A percentile compares a stretch with the other conserved stretches of the same genome.
These are phyloP conservation scores for Mobula hypostoma DNA, from an alignment of 2,113 vertebrate genomes.

Conservation along the genomic window DNA sequence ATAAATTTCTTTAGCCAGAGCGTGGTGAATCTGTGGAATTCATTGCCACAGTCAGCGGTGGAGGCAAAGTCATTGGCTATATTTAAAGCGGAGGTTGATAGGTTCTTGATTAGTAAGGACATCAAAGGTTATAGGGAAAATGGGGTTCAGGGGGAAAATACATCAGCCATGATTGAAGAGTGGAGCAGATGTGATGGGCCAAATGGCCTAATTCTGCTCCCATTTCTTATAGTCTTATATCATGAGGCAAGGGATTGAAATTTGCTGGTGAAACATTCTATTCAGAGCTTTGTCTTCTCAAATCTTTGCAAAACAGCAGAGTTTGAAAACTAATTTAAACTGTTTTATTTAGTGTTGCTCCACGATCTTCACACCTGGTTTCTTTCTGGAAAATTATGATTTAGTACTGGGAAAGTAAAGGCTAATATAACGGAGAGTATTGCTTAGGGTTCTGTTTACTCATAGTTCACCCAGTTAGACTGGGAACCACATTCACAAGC, in stretches of 20 bases:
- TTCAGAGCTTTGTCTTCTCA: background rate
- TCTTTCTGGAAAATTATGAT: background rate
- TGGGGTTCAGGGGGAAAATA: too few species aligned
- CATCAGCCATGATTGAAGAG: too few species aligned
- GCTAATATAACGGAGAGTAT: background rate
- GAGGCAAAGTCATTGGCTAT: too few species aligned
- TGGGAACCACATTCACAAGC: background rate
- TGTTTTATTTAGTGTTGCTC: background rate
- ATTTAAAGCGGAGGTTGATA: too few species aligned
- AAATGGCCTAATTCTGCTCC: too few species aligned
- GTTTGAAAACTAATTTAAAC: slow-evolving; percentile 6
- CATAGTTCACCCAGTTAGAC: background rate
- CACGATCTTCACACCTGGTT: background rate
- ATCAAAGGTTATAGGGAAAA: too few species aligned
- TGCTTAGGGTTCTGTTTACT: background rate
- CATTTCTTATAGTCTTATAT: too few species aligned
- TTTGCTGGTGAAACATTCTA: background rate
- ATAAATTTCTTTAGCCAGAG: too few species aligned
- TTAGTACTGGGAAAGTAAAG: background rate
- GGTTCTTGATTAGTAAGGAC: too few species aligned
- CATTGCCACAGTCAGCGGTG: too few species aligned
- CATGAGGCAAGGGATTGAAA: background rate
- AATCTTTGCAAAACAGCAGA: background rate
- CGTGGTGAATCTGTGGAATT: too few species aligned
- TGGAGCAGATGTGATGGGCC: too few species aligned